Percentiles rank a stretch among this genome's conserved stretches.
Conservation (phyloP, 92 coral and sea anemone genomes). For the Porites evermanni region DNA sequence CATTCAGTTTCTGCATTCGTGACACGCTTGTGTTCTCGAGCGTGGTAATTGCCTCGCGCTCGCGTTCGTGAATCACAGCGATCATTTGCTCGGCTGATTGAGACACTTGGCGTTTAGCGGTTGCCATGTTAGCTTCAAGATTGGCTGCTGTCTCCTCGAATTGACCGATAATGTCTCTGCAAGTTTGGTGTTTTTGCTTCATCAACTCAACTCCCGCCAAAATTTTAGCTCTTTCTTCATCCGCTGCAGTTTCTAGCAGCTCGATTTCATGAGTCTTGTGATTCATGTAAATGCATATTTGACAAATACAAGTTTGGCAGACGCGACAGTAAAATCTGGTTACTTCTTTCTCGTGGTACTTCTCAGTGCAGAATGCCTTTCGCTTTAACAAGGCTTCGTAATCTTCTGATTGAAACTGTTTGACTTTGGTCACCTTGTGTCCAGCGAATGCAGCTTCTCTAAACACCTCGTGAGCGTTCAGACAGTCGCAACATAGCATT, state of each 20-base stretch:
- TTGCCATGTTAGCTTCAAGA: constrained; percentile 11
- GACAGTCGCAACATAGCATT: too few relatives aligned
- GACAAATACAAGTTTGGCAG: background rate
- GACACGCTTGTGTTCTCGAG: constrained; percentile 24
- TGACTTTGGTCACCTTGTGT: too few relatives aligned
- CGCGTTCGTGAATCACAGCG: constrained; percentile 16
- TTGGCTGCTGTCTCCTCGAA: background rate
- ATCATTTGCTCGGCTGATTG: constrained; percentile 3
- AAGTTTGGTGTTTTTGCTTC: background rate
- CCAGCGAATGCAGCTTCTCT: background rate
- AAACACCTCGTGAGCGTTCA: too few relatives aligned
- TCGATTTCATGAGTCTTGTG: constrained; percentile 13
- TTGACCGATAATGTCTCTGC: background rate
- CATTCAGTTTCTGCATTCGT: background rate
- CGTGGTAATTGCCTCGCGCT: background rate
- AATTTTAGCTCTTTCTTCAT: background rate
- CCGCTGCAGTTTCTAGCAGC: background rate
- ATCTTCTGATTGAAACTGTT: too few relatives aligned
- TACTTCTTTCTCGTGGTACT: background rate
- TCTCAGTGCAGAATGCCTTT: too few relatives aligned
- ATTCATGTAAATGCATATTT: background rate
- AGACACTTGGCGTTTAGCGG: background rate
- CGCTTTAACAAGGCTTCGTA: too few relatives aligned
- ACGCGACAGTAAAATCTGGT: constrained; percentile 11
- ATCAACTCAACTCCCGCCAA: background rate